Evolutionary conservation across 2,888 invertebrate species (phyloP), one percentile per base, ranked within the genome.

Genomic region (Agelastica alni): DNA sequence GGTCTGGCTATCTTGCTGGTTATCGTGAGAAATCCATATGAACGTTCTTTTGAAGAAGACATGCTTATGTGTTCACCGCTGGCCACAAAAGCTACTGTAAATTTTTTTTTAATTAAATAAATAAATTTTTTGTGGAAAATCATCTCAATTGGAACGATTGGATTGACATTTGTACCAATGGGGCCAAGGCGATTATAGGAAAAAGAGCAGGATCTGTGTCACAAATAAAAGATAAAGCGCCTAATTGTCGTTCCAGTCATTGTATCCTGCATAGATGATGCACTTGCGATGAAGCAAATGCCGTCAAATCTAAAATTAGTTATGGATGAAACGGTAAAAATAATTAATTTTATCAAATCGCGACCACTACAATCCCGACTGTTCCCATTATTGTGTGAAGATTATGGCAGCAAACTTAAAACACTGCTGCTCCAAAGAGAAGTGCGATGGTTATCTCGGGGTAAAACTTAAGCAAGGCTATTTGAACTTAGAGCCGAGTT

Each of bases 1-100:
- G 65, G 64, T 56, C 44, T 64, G 61, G 66, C 65, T 59, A 62
- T 68, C 59, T 56, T 69, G 61, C 66, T 70, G 56, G 68, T 67
- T 56, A 62, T 65, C 39, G 68, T 68, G 58, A 61, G 66, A 64
- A 67, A 68, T 68, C 45, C 31, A 31, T 32, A 45, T 65, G 45
- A 65, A 60, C 53, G 59, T 65, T 64, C 53, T 61, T 59, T 59
- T 43, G 56, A 59, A 55, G 57, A 61, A 61, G 55, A 62, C 45
- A 41, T 61, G 41, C 34, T 61, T 37, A 31, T 62, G 22, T 56
- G 55, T 39, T 20, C 26, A 51, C 45, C 54, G 37, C 39, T 45
- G 31, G 4, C 12, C 14, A 45, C 17, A 14, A 36, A n/a, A n/a
- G n/a, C n/a, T n/a, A n/a, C n/a, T n/a, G n/a, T n/a, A n/a, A n/a